Evolutionary conservation across 2,797 vertebrate genomes (phyloP).

Genomic region (Natrix natrix): DNA sequence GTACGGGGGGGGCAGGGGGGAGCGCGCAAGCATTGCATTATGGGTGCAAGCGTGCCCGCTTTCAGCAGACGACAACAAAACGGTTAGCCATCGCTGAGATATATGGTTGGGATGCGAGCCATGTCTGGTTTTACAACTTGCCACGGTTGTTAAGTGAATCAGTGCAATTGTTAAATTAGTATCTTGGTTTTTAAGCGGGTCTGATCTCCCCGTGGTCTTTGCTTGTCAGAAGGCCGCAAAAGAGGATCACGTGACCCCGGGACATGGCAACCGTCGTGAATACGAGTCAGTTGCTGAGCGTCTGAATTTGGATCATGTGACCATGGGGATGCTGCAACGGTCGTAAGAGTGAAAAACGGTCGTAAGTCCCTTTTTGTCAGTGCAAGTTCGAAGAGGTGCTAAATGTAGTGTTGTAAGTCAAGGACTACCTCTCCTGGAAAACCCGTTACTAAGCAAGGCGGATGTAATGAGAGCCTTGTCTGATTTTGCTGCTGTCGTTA

Average conservation of each 20-base stretch:
- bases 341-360: neutral
- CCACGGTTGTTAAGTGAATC: neutral
- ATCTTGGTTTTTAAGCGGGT: neutral
- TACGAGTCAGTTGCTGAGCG: neutral
- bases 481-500: neutral
- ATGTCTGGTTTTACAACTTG: neutral
- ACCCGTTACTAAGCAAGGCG: no score
- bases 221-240: no score
- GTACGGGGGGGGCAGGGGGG: no score
- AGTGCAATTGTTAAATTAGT: neutral
- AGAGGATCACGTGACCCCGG: neutral
- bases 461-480: neutral
- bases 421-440: no score
- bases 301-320: neutral
- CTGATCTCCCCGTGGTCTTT: rapidly evolving
- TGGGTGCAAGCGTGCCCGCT: no score
- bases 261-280: neutral
- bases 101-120: neutral
- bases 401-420: no score
- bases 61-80: no score
- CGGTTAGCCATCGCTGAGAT: neutral
- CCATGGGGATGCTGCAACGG: no score
- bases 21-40: no score
- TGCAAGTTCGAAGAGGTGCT: no score
- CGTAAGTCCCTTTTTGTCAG: no score